phyloP scores from a whole-genome alignment of 1,140 invertebrate species.

The Drepana arcuata region DNA sequence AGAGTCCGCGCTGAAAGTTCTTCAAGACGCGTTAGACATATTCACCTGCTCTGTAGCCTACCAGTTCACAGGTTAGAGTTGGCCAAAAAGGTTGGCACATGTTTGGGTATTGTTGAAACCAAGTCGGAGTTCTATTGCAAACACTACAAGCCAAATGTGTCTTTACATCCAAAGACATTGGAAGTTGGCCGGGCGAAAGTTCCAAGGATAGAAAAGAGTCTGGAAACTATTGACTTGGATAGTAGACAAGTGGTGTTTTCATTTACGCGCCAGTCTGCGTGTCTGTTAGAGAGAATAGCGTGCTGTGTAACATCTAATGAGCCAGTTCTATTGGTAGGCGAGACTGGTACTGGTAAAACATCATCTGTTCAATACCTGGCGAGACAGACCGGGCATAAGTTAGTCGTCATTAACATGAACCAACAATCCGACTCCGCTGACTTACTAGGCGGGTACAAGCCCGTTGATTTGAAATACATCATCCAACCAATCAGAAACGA shows the following conservation, averaged over 20 bases:
- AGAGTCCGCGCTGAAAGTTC: conserved; percentile 82
- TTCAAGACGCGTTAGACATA: conserved; percentile 93
- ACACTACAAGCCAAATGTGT: conserved; percentile 84
- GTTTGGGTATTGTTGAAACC: conserved; percentile 86
- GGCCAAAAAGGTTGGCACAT: conserved; percentile 83
- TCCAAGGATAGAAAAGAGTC: conserved; percentile 46
- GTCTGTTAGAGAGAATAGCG: conserved; percentile 89
- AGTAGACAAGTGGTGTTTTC: conserved; percentile 78
- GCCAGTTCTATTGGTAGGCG: conserved; percentile 95
- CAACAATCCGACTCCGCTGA: conserved; percentile 98
- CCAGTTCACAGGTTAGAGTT: conserved; percentile 76
- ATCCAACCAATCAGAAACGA: conserved; percentile 85
- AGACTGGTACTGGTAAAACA: conserved; percentile 99
- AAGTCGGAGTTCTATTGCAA: conserved; percentile 87
- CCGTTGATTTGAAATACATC: conserved; percentile 90
- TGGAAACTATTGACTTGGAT: conserved; percentile 54
- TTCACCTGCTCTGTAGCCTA: conserved; percentile 84
- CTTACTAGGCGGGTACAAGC: conserved; percentile 97
- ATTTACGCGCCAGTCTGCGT: conserved; percentile 84
- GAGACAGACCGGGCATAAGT: conserved; percentile 83
- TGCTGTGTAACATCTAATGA: conserved; percentile 88
- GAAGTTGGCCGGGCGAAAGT: conserved; percentile 63
- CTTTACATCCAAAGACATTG: conserved; percentile 46
- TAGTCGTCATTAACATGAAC: conserved; percentile 99
- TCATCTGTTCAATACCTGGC: conserved; percentile 96